Evolutionary conservation across 1,140 invertebrate genomes (phyloP).

Genomic region (Trachymyrmex cornetzi): DNA sequence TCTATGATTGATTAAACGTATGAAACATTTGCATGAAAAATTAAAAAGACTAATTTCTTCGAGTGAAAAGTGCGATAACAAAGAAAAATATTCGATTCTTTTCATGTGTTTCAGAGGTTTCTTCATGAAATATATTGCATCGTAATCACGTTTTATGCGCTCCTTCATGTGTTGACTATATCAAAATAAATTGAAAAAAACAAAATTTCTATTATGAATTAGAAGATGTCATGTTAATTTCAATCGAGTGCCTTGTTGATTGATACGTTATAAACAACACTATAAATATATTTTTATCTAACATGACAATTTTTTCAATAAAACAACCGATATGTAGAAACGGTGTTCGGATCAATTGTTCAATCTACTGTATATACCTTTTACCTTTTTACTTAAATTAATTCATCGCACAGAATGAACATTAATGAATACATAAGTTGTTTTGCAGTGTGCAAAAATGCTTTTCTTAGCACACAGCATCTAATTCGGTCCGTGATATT

Average conservation of each 20-base stretch:
- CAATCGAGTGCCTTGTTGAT: background rate
- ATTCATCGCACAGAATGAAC: background rate
- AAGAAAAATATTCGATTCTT: slow-evolving; percentile 19
- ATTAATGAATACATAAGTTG: background rate
- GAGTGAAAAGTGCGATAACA: background rate
- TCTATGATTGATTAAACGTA: background rate
- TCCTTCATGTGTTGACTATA: background rate
- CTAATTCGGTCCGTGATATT: background rate
- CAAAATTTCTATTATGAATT: background rate
- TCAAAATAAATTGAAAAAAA: slow-evolving; percentile 2
- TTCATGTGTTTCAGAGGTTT: slow-evolving; percentile 74
- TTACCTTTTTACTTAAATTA: slow-evolving; percentile 1
- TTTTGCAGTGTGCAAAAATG: slow-evolving; percentile 1
- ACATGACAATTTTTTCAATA: slow-evolving; percentile 33
- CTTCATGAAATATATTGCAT: slow-evolving; percentile 68
- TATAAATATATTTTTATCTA: slow-evolving; percentile 16
- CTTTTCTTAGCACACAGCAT: background rate
- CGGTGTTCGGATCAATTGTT: slow-evolving; percentile 25
- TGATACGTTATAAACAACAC: background rate
- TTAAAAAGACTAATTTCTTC: slow-evolving; percentile 16
- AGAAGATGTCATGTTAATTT: background rate
- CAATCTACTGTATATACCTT: slow-evolving; percentile 1
- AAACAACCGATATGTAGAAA: background rate
- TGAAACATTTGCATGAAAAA: slow-evolving; percentile 15
- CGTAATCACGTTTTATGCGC: slow-evolving; percentile 45